Evolutionary conservation across 2,113 vertebrate species (phyloP), one percentile per base, ranked within the genome.

Genomic region (Cyanoderma ruficeps): DNA sequence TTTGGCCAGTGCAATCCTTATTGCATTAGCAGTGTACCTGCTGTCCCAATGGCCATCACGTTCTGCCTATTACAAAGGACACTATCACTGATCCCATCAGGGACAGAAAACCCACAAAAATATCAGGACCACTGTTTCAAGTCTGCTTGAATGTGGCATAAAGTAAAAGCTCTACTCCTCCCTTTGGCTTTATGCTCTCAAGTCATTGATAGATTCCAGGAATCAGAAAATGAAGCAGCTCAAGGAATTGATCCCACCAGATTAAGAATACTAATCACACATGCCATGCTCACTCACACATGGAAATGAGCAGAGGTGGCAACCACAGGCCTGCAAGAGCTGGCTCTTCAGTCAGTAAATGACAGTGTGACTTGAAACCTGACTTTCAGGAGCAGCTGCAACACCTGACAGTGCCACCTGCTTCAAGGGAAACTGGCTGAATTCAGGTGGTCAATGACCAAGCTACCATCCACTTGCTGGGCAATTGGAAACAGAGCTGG

Each of bases 1-100:
- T 44, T 37, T 52, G 19, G 39, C 39, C 55, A 46, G 31, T 49
- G 15, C 0, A 3, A 46, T 50, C 21, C 47, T 39, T 27, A 53
- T 0, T 42, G 55, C 19, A 28, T 44, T 46, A 44, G 24, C 33
- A 46, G 19, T 28, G 23, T 17, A 86, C 37, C 19, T 86, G 76
- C 59, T 57, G 21, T 69, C 19, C 33, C 64, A 46, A 6, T 2
- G 68, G 35, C 7, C 41, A 83, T 19, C 27, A 25, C 0, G 0
- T 50, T 55, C 69, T 82, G 56, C 23, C 39, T 41, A 0, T 37
- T 42, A 49, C 10, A 76, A 88, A 91, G 37, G n/a, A 37, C 8
- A 10, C 49, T 35, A 23, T 15, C 27, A 30, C 21, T 15, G 30
- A 75, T 4, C 1, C 30, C 31, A 23, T 27, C 75, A 41, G 19